Conservation (phyloP, 1,140 invertebrate genomes). For the Ephestia elutella region DNA sequence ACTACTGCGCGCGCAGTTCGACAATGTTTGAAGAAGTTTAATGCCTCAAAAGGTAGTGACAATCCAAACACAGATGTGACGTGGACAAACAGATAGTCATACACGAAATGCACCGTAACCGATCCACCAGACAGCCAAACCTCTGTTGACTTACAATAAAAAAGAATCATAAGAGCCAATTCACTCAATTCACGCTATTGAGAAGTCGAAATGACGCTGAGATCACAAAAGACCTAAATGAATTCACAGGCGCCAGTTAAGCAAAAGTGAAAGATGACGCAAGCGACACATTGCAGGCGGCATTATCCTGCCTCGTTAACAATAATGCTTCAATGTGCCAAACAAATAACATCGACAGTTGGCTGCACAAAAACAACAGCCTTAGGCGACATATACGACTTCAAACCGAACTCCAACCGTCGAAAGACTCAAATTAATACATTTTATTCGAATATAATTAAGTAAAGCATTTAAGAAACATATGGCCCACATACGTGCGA, state of each 20-base stretch:
- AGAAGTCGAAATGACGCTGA: constrained; percentile 10
- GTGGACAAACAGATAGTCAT: constrained; percentile 43
- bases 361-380: constrained; percentile 30
- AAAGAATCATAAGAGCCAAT: constrained; percentile 2
- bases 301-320: constrained; percentile 21
- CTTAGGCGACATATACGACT: constrained; percentile 6
- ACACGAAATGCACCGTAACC: constrained; percentile 31
- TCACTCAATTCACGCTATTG: neutral
- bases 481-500: constrained; percentile 19
- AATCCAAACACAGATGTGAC: constrained; percentile 63
- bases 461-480: constrained; percentile 4
- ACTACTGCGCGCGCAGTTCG: constrained; percentile 29
- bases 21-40: constrained; percentile 48
- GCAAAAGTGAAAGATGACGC: constrained; percentile 16
- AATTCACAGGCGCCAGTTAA: constrained; percentile 21
- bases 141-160: constrained; percentile 2
- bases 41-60: constrained; percentile 49
- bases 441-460: neutral
- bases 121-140: constrained; percentile 29
- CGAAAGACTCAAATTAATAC: constrained; percentile 1
- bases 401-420: neutral
- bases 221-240: constrained; percentile 18
- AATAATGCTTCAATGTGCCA: constrained; percentile 22
- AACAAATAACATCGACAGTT: constrained; percentile 20
- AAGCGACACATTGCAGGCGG: constrained; percentile 31